Evolutionary conservation across 2,797 vertebrate species (phyloP).

Genomic region (Pangasius djambal): DNA sequence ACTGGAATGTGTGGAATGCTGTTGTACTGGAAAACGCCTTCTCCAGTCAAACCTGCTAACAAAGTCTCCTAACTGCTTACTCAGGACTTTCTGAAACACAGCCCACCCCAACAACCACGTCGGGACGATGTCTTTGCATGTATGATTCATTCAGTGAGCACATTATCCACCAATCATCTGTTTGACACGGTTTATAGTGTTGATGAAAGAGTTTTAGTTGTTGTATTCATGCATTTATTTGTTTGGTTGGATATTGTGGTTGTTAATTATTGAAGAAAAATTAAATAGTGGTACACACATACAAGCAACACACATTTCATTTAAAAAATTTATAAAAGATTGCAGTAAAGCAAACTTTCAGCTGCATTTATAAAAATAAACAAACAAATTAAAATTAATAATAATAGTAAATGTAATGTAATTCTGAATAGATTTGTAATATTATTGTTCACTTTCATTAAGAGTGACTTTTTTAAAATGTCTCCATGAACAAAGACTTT

Average conservation of each 20-base stretch:
- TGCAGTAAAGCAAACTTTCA: no score
- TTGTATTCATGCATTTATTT: not conserved
- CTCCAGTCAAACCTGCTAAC: slow-evolving; percentile 44
- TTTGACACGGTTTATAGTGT: not conserved
- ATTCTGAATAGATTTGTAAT: not conserved
- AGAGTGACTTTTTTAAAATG: not conserved
- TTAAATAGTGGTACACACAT: not conserved
- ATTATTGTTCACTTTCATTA: not conserved
- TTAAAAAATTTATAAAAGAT: not conserved
- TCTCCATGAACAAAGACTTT: not conserved
- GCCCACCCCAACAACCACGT: not conserved
- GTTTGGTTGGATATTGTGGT: not conserved
- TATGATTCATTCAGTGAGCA: not conserved
- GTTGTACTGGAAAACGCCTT: slow-evolving; percentile 71
- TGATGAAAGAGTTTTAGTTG: not conserved
- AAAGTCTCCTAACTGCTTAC: slow-evolving; percentile 37
- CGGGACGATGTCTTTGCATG: not conserved
- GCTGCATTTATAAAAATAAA: not conserved
- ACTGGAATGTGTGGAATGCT: slow-evolving; percentile 71
- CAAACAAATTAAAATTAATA: not conserved
- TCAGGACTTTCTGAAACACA: slow-evolving; percentile 20
- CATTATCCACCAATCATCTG: not conserved
- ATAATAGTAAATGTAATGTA: not conserved
- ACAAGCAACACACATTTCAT: not conserved
- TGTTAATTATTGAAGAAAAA: not conserved